These are phyloP conservation scores for Grammomys dolichurus DNA, from an alignment of 2,113 vertebrate species.

Conservation along the genomic window DNA sequence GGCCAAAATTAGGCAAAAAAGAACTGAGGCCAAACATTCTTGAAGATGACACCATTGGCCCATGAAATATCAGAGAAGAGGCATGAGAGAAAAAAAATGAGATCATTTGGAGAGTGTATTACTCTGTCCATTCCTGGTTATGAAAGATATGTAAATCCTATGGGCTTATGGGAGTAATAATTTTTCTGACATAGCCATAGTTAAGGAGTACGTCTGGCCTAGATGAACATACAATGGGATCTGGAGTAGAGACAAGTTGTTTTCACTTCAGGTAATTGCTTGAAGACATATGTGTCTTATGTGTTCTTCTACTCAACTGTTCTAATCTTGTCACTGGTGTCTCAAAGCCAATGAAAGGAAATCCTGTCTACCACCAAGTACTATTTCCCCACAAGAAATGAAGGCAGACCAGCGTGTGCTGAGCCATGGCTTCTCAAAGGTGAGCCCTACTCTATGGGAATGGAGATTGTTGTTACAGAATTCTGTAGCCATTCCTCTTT, in stretches of 20 bases:
- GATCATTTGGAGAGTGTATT: neutral
- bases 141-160: neutral
- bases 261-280: conserved; percentile 19
- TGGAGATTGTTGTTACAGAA: neutral
- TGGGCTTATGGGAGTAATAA: neutral
- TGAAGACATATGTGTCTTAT: neutral
- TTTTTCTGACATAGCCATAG: neutral
- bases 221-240: neutral
- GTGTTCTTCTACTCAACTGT: neutral
- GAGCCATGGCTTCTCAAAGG: neutral
- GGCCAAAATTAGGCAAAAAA: neutral
- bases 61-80: neutral
- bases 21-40: neutral
- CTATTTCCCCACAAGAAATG: neutral
- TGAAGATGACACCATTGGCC: neutral
- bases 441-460: neutral
- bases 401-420: neutral
- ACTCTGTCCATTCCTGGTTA: neutral
- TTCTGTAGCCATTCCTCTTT: neutral
- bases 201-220: neutral
- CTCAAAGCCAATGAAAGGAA: neutral
- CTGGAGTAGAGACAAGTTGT: neutral
- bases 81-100: neutral
- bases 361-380: neutral
- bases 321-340: neutral